These are phyloP conservation scores for Meriones unguiculatus DNA, from an alignment of 2,113 vertebrate genomes.

Conservation along the genomic window DNA sequence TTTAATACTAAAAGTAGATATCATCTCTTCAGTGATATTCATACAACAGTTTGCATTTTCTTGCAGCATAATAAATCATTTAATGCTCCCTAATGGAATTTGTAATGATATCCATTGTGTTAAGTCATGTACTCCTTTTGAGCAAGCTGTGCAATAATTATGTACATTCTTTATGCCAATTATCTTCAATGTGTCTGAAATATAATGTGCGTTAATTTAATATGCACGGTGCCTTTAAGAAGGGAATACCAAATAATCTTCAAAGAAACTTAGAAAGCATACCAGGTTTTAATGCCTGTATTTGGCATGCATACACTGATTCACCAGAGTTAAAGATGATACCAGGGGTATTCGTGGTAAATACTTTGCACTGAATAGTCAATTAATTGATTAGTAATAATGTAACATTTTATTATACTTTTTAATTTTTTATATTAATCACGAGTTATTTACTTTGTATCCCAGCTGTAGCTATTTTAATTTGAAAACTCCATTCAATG, in stretches of 20 bases:
- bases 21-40: background rate
- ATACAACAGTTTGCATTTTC: background rate
- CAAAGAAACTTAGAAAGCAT: background rate
- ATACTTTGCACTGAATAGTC: background rate
- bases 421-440: too few relatives aligned
- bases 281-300: background rate
- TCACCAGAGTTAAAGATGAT: background rate
- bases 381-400: background rate
- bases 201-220: background rate
- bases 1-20: slow-evolving; percentile 8
- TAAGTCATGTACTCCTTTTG: background rate
- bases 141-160: background rate
- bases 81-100: background rate
- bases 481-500: background rate
- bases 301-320: background rate
- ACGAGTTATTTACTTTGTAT: too few relatives aligned
- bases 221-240: background rate
- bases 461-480: background rate
- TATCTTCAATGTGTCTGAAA: background rate
- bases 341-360: background rate
- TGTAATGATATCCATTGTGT: background rate
- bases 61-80: background rate
- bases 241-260: background rate
- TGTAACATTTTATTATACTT: background rate
- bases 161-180: background rate